Evolutionary conservation across 1,140 invertebrate species (phyloP), one percentile per base, ranked within the genome.

Genomic region (Choristoneura fumiferana): DNA sequence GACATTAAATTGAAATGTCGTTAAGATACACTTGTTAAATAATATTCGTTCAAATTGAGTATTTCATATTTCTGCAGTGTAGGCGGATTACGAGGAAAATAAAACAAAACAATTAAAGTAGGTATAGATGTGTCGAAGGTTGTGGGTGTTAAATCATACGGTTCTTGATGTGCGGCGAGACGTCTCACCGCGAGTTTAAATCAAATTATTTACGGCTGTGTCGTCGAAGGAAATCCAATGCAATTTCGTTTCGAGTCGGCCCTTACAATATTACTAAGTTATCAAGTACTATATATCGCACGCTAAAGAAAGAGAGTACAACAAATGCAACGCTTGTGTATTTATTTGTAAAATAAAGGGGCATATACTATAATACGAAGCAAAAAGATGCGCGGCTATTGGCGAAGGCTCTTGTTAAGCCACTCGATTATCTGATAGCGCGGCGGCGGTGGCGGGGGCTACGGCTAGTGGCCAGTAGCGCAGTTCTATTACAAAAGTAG

Each of bases 151-250:
- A 58, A 63, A 71, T 63, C 59, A 65, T 60, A 68, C 57, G 54
- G 18, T n/a, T 49, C 43, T 49, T 49, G 54, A 39, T 59, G 34
- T 60, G 57, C 39, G 58, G 58, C 54, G 59, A 39, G 34, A 29
- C 39, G 61, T 65, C 56, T 57, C 58, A 49, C 52, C 53, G 62
- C 49, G 65, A 57, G 54, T 59, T 63, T 71, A 76, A 65, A 69
- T 69, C 55, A 61, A 65, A 68, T 71, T 66, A 76, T 76, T 71
- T 71, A 71, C 62, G 64, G 54, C 64, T 45, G 45, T 67, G 66
- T 63, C 58, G 55, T 57, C 53, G 34, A 54, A 29, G 13, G 14
- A n/a, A 34, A 54, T n/a, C 29, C 22, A 49, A 36, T 36, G 22
- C 8, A 29, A 36, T 35, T 9, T 17, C 12, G 13, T 17, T 54